Evolutionary conservation across 37 sponge, comb jelly and placozoan genomes (phyloP), one percentile per base, ranked within the genome.

Genomic region (Lycopodina hypogea): DNA sequence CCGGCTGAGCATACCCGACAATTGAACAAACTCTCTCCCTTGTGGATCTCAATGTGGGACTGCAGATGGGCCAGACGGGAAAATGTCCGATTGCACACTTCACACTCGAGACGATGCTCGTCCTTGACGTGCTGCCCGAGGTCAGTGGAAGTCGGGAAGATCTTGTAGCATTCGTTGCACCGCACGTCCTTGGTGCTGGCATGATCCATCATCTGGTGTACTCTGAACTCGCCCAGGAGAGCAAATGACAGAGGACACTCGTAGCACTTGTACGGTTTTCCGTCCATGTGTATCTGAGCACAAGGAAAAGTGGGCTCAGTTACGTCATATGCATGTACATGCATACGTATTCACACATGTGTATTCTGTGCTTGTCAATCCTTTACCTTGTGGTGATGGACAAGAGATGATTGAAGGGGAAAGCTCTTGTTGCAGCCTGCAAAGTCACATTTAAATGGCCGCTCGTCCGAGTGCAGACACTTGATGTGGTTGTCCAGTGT

Each of bases 41-140:
- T 74, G 66, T 90, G 91, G 23, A 90, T 60, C 66, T 86, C 63
- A 26, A 86, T 61, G 78, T 90, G 91, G 0, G 83, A 74, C 36
- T 90, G 68, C 4, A 90, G 84, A 60, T 86, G 86, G 35, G 76
- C 91, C 55, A 86, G 37, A 24, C 86, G 83, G 30, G 86, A 72
- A 50, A 90, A 90, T 21, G 82, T 75, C 71, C 83, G 78, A 19
- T 69, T 67, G 68, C 91, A 90, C 12, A 76, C 35, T 50, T 82
- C 83, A 75, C 91, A 90, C 80, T 86, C 81, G 18, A 81, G 63
- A 12, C 77, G 69, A 72, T 90, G 91, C 18, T 72, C 83, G 0
- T 60, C 30, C 1, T 63, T n/a, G 57, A 69, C 56, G 75, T 90
- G 91, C 23, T 74, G 45, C 17, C 67, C 76, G 18, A 86, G 77